Conservation (phyloP, 2,113 vertebrate species). For the Sapayoa aenigma region DNA sequence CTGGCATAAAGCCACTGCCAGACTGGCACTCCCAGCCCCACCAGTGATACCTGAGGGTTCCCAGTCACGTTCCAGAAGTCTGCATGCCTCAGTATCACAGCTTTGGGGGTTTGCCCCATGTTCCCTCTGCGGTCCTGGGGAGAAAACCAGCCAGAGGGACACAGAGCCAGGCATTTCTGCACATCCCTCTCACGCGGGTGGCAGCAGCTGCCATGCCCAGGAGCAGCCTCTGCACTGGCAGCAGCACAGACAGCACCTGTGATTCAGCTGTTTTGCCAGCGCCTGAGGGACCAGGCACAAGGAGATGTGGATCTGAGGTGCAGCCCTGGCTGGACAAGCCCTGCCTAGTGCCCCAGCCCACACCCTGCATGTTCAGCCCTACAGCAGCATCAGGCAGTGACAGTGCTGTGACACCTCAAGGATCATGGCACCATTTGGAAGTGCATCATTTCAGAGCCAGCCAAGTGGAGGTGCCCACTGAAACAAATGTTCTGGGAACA, state of each 20-base stretch:
- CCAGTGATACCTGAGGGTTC: background rate
- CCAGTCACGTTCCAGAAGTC: background rate
- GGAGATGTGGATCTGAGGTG: fast-evolving
- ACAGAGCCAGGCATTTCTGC: fast-evolving
- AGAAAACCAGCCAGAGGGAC: background rate
- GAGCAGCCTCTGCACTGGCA: background rate
- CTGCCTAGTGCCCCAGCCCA: background rate
- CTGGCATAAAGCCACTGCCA: background rate
- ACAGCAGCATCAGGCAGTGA: fast-evolving
- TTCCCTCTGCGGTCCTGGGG: background rate
- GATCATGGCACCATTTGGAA: fast-evolving
- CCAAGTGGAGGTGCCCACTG: background rate
- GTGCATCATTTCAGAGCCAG: fast-evolving
- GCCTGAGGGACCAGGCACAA: background rate
- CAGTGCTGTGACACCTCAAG: background rate
- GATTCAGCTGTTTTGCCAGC: conserved; percentile 46
- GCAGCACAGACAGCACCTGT: background rate
- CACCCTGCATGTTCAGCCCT: background rate
- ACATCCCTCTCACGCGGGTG: fast-evolving
- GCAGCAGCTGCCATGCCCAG: background rate
- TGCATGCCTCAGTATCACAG: background rate
- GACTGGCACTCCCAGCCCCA: background rate
- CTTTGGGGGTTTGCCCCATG: background rate
- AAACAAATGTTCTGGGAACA: background rate
- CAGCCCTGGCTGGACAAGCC: background rate